Base-by-base conservation (phyloP, 2,797 vertebrate genomes). In the Dallia pectoralis region DNA sequence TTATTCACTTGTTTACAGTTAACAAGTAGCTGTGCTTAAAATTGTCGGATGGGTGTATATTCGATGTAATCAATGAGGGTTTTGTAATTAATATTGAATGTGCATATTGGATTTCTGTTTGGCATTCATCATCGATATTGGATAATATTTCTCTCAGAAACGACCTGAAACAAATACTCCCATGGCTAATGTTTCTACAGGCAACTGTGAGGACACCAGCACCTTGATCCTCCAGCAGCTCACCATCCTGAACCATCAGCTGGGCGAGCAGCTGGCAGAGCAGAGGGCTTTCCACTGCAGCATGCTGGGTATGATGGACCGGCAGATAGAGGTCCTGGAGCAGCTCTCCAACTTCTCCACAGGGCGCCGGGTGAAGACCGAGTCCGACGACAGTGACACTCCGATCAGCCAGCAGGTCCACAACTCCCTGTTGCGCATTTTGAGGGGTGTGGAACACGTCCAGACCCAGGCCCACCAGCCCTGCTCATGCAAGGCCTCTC, bases 271-370 rank as follows among this genome's bases (percentile, higher is more conserved):
- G 73, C 77, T 85, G 30, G 82, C 85, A 0, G 85, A 87, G 75
- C 85, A 87, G 65, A 79, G 80, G 74, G 85, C 85, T 53, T 87
- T 87, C 80, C 85, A 87, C 74, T 87, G 85, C 77, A 85, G 83
- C 73, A 84, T 87, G 85, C 75, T 87, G 70, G 85, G 81, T 11
- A 80, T 87, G 64, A 81, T 87, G 83, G 85, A 87, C 74, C 83
- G 83, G 30, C 85, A 87, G 79, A 85, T 84, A 16, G 77, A 85
- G 67, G 79, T 87, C n/a, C 77, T 87, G 71, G 82, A 85, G 73
- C 85, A 85, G 71, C 80, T 87, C 36, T 84, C 85, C 18, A 85
- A 74, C 51, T 73, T 33, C 83, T 80, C 32, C 67, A 49, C 47
- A 49, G 27, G 59, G 36, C 70, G 75, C 25, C 77, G 72, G 30